phyloP scores from a whole-genome alignment of 2,113 vertebrate genomes.

The Benitochromis conjunctus region DNA sequence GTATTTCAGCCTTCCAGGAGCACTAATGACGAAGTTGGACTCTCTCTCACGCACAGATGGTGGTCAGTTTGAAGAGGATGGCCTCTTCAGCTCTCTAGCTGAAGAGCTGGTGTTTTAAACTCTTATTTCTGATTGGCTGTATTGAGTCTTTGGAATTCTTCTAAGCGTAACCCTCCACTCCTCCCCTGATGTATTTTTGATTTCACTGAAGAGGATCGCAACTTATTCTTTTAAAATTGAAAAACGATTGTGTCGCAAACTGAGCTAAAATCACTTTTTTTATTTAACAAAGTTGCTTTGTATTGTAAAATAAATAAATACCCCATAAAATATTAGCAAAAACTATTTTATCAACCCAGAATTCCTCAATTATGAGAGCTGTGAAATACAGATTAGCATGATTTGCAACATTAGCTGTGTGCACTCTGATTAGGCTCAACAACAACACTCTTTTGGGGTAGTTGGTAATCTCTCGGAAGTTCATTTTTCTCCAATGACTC shows the following conservation, averaged over 20 bases:
- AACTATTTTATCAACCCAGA: fast-evolving
- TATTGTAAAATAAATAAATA: background rate
- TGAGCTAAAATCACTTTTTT: fast-evolving
- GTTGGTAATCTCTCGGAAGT: background rate
- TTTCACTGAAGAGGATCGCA: background rate
- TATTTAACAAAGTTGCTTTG: background rate
- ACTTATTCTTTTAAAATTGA: background rate
- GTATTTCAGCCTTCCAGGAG: background rate
- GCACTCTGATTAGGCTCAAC: background rate
- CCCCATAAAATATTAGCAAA: background rate
- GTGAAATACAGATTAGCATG: background rate
- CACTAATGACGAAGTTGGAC: constrained; percentile 30
- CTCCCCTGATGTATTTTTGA: background rate
- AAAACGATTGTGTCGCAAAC: background rate
- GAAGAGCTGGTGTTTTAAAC: constrained; percentile 35
- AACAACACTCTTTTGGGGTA: no score
- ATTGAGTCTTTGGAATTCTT: constrained; percentile 28
- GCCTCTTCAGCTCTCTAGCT: constrained; percentile 24
- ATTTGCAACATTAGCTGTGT: background rate
- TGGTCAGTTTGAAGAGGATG: constrained; percentile 42
- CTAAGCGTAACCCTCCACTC: background rate
- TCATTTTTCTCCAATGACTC: background rate
- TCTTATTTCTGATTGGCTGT: constrained; percentile 44
- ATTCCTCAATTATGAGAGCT: background rate
- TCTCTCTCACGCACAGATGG: background rate